Evolutionary conservation across 2,797 vertebrate species (phyloP).

Genomic region (Alectoris magna): DNA sequence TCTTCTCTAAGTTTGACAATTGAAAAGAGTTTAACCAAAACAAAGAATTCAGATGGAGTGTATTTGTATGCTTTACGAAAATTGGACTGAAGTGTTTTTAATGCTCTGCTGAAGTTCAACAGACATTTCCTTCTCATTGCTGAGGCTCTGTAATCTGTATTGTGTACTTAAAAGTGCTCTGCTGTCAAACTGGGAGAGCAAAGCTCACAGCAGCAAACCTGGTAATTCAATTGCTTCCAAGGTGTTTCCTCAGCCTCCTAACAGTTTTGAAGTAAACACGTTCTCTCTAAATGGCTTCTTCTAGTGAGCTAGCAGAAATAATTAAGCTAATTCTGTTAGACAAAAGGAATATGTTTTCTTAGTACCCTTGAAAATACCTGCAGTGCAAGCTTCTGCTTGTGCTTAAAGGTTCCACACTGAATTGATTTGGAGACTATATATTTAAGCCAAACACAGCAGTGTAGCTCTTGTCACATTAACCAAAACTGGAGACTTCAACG

Average conservation of each 20-base stretch:
- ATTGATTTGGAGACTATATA: no score
- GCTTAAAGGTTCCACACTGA: neutral
- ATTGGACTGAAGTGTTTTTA: neutral
- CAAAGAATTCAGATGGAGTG: neutral
- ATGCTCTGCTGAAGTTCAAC: neutral
- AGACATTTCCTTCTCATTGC: accelerated
- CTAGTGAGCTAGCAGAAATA: neutral
- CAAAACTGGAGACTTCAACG: neutral
- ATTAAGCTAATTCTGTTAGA: neutral
- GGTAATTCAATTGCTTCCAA: neutral
- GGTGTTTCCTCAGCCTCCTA: neutral
- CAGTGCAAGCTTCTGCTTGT: neutral
- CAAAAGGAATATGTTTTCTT: neutral
- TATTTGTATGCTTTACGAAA: neutral
- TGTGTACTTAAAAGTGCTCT: neutral
- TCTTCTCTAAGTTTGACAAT: neutral
- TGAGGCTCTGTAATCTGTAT: neutral
- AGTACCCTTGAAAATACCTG: neutral
- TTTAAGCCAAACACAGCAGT: neutral
- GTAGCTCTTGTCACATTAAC: neutral
- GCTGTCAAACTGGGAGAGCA: neutral
- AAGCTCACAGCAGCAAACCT: neutral
- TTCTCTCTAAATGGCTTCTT: neutral
- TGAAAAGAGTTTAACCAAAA: neutral
- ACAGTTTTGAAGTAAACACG: neutral